Evolutionary conservation across 2,797 vertebrate genomes (phyloP).

Genomic region (Tadarida brasiliensis): DNA sequence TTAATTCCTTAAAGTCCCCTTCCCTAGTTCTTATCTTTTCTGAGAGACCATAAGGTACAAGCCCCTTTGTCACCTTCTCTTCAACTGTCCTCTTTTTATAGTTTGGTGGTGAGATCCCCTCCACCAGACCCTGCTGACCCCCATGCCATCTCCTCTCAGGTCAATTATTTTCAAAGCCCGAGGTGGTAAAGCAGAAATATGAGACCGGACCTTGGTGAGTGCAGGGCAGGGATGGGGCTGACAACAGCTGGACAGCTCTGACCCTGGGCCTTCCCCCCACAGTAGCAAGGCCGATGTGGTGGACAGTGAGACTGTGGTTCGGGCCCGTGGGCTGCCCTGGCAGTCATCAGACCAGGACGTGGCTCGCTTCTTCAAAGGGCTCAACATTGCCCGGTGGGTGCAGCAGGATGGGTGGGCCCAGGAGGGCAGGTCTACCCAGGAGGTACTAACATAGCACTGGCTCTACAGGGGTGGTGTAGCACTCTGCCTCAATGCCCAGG

Average conservation of each 20-base stretch:
- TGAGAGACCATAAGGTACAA: slow-evolving; percentile 46
- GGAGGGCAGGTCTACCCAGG: not conserved
- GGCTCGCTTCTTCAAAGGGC: slow-evolving; percentile 98
- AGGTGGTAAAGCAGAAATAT: slow-evolving; percentile 96
- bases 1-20: not conserved
- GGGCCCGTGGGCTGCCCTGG: slow-evolving; percentile 97
- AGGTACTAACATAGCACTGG: slow-evolving; percentile 62
- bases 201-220: slow-evolving; percentile 96
- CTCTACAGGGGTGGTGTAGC: slow-evolving; percentile 95
- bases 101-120: slow-evolving; percentile 68
- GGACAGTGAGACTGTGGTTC: slow-evolving; percentile 96
- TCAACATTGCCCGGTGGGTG: slow-evolving; percentile 97
- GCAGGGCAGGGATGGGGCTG: slow-evolving; percentile 17
- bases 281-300: slow-evolving; percentile 96
- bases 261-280: slow-evolving; percentile 59
- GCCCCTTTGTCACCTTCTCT: slow-evolving; percentile 18
- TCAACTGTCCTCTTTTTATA: slow-evolving; percentile 70
- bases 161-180: slow-evolving; percentile 92
- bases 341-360: slow-evolving; percentile 99
- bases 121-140: slow-evolving; percentile 64
- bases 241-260: slow-evolving; percentile 14
- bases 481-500: slow-evolving; percentile 97
- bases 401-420: not conserved
- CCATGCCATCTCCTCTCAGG: slow-evolving; percentile 83
- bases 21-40: slow-evolving; percentile 5